Percentiles rank a stretch among this genome's conserved stretches.
Conservation (phyloP, 92 coral and sea anemone species). For the Parazoanthus darwini region DNA sequence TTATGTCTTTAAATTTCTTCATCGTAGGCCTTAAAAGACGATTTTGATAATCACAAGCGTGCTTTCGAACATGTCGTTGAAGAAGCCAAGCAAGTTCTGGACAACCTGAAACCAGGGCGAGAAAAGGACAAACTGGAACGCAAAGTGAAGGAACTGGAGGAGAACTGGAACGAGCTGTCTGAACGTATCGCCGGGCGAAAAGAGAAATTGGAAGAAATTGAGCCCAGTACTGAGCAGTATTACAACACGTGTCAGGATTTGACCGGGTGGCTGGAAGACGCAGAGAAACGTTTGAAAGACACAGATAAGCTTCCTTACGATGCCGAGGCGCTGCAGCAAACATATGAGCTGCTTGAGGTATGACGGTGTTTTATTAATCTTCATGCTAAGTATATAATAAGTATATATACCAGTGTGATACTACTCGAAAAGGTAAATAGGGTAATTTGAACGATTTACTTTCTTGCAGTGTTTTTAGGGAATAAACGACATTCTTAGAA, state of each 20-base stretch:
- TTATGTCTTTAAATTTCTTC: neutral
- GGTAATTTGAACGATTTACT: neutral
- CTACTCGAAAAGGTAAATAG: neutral
- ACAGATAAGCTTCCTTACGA: slow-evolving; percentile 75
- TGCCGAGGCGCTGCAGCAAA: slow-evolving; percentile 72
- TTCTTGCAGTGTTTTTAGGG: neutral
- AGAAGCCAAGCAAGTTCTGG: slow-evolving; percentile 75
- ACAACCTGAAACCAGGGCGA: slow-evolving; percentile 71
- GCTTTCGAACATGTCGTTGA: slow-evolving; percentile 78
- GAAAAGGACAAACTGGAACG: slow-evolving; percentile 77
- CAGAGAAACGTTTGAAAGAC: slow-evolving; percentile 71
- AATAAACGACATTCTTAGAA: neutral
- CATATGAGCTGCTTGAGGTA: slow-evolving; percentile 86
- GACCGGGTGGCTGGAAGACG: slow-evolving; percentile 82
- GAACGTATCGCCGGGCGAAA: slow-evolving; percentile 62
- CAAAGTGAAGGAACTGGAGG: slow-evolving; percentile 69
- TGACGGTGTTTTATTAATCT: slow-evolving; percentile 13
- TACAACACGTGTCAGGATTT: slow-evolving; percentile 68
- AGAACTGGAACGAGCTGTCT: slow-evolving; percentile 75
- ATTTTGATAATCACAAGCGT: slow-evolving; percentile 70
- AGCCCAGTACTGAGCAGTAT: slow-evolving; percentile 76
- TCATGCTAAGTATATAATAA: neutral
- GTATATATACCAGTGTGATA: neutral
- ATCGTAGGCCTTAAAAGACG: slow-evolving; percentile 70
- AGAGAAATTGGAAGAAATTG: slow-evolving; percentile 65